Percentiles rank a stretch among this genome's conserved stretches.
phyloP scores from a whole-genome alignment of 2,888 invertebrate species.

The Epistrophella euchroma region DNA sequence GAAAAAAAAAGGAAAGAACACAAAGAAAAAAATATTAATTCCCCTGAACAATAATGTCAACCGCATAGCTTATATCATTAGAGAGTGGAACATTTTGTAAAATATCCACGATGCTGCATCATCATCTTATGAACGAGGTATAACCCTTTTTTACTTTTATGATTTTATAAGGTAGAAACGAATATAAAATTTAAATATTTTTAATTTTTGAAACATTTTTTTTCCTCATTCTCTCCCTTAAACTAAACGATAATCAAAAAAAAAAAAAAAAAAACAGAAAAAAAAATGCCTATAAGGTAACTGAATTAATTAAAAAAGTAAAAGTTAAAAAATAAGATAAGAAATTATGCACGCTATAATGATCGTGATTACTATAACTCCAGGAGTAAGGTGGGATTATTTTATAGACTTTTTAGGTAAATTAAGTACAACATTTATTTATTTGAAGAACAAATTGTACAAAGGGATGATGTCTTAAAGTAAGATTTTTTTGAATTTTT shows the following conservation, averaged over 20 bases:
- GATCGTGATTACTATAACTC: conserved; percentile 40
- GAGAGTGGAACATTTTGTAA: conserved; percentile 46
- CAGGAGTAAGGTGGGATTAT: conserved; percentile 31
- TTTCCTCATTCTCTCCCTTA: conserved; percentile 8
- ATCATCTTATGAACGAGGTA: conserved; percentile 32
- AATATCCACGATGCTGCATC: conserved; percentile 32
- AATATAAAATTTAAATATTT: conserved; percentile 62
- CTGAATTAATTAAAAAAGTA: conserved; percentile 56
- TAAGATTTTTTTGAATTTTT: background rate
- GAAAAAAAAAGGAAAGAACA: conserved; percentile 44
- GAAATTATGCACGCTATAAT: conserved; percentile 55
- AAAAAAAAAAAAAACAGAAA: background rate
- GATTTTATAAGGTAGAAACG: conserved; percentile 49
- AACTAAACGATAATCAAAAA: conserved; percentile 20
- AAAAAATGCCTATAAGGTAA: conserved; percentile 29
- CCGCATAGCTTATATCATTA: conserved; percentile 65
- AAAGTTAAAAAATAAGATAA: conserved; percentile 49
- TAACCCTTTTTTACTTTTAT: conserved; percentile 69
- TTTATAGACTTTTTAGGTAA: conserved; percentile 51
- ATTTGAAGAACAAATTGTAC: background rate
- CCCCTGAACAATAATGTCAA: conserved; percentile 72
- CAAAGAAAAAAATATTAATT: conserved; percentile 52
- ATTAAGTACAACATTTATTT: conserved; percentile 34
- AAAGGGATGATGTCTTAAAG: background rate
- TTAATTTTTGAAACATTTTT: conserved; percentile 65